Percentiles rank a stretch among this genome's conserved stretches.
phyloP scores from a whole-genome alignment of 1,140 invertebrate genomes.

The Rhopalosiphum padi region DNA sequence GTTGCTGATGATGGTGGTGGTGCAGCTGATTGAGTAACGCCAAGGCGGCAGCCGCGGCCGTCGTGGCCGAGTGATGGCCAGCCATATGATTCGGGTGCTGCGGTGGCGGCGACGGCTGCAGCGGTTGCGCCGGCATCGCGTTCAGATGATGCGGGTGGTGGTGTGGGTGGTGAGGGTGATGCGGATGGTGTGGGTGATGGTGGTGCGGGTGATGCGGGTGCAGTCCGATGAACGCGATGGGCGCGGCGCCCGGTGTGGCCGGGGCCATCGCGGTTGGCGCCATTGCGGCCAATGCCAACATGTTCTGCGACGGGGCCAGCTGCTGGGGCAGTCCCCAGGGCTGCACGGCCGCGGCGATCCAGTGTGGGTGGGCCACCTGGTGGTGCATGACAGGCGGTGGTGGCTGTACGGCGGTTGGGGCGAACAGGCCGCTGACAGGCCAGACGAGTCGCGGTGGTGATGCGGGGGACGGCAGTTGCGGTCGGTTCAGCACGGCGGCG shows the following conservation, averaged over 20 bases:
- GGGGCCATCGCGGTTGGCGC: constrained; percentile 4
- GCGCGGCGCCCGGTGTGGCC: constrained; percentile 14
- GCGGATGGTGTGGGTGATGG: constrained; percentile 29
- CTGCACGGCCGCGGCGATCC: constrained; percentile 47
- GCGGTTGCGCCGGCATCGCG: not conserved
- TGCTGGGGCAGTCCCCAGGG: constrained; percentile 52
- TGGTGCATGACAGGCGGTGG: constrained; percentile 23
- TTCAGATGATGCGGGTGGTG: constrained; percentile 13
- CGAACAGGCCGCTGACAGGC: not conserved
- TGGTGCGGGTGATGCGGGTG: constrained; percentile 16
- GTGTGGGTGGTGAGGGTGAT: not conserved
- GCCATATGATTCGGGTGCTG: not conserved
- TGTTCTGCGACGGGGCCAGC: constrained; percentile 47
- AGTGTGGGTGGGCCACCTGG: constrained; percentile 48
- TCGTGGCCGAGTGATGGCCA: not conserved
- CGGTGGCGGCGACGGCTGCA: not conserved
- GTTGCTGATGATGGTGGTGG: constrained; percentile 27
- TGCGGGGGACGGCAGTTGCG: not conserved
- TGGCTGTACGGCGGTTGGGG: not conserved
- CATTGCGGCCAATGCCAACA: constrained; percentile 36
- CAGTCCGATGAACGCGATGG: constrained; percentile 41
- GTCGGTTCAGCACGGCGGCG: not conserved
- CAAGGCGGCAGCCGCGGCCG: constrained; percentile 31
- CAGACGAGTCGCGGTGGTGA: not conserved
- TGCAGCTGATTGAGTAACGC: constrained; percentile 48